phyloP scores from a whole-genome alignment of 2,797 vertebrate species.

The Oreonectes daqikongensis region DNA sequence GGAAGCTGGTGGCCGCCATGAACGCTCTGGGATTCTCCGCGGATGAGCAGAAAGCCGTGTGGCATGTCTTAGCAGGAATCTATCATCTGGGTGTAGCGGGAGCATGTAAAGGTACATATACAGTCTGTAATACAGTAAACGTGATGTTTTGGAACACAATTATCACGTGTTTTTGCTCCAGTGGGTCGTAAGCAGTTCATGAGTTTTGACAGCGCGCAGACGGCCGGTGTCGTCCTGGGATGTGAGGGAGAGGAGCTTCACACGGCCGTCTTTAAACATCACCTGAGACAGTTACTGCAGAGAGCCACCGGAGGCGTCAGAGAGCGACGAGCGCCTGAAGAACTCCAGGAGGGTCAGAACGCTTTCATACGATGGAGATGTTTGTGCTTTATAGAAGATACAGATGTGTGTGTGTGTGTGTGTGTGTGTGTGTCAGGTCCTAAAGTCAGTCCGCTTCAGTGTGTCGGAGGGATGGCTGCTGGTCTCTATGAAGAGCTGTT shows the following conservation, averaged over 20 bases:
- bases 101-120: constrained; percentile 92
- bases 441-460: constrained; percentile 85
- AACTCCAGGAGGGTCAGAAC: constrained; percentile 71
- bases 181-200: constrained; percentile 93
- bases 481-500: constrained; percentile 96
- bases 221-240: constrained; percentile 82
- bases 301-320: constrained; percentile 75
- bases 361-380: not conserved
- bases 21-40: constrained; percentile 78
- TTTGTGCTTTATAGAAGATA: no score
- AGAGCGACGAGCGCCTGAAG: constrained; percentile 53
- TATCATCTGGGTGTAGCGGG: constrained; percentile 93
- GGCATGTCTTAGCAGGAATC: constrained; percentile 88
- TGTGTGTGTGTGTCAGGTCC: constrained; percentile 74
- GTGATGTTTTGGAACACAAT: not conserved
- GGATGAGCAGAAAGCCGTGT: constrained; percentile 84
- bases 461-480: constrained; percentile 88
- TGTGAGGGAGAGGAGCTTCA: constrained; percentile 90
- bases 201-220: constrained; percentile 84
- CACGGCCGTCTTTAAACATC: constrained; percentile 92
- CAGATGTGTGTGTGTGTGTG: not conserved
- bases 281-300: constrained; percentile 87
- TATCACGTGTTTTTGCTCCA: constrained; percentile 58
- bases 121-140: no score
- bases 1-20: constrained; percentile 87